These are phyloP conservation scores for Lepisosteus osseus DNA, from an alignment of 2,113 vertebrate genomes.

Conservation along the genomic window DNA sequence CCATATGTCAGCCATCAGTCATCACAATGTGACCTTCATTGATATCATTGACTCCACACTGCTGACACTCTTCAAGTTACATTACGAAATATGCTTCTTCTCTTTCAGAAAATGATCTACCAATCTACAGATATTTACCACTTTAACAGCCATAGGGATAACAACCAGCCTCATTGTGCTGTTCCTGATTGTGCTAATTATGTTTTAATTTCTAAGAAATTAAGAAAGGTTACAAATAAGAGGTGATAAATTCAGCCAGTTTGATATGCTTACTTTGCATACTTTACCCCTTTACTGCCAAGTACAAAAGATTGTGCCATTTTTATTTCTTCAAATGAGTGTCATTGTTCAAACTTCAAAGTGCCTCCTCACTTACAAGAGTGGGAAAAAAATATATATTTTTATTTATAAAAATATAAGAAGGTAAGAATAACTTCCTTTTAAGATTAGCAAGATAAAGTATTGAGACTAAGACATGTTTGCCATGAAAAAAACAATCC, in stretches of 20 bases:
- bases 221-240: not conserved
- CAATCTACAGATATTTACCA: not conserved
- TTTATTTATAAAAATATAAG: too few species aligned
- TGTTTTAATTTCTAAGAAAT: not conserved
- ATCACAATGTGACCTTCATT: constrained; percentile 20
- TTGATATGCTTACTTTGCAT: not conserved
- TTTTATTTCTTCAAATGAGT: too few species aligned
- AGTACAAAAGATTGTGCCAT: too few species aligned
- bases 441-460: too few species aligned
- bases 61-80: not conserved
- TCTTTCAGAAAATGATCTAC: constrained; percentile 1
- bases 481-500: too few species aligned
- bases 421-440: too few species aligned
- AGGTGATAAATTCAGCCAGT: not conserved
- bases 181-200: not conserved
- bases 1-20: too few species aligned
- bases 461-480: too few species aligned
- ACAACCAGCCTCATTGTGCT: not conserved
- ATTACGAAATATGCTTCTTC: constrained; percentile 13
- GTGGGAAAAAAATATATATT: too few species aligned
- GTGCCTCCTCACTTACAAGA: too few species aligned
- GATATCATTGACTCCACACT: not conserved
- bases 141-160: not conserved
- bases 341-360: too few species aligned
- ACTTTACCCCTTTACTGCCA: not conserved